Evolutionary conservation across 2,113 vertebrate genomes (phyloP).

Genomic region (Pelmatolapia mariae): DNA sequence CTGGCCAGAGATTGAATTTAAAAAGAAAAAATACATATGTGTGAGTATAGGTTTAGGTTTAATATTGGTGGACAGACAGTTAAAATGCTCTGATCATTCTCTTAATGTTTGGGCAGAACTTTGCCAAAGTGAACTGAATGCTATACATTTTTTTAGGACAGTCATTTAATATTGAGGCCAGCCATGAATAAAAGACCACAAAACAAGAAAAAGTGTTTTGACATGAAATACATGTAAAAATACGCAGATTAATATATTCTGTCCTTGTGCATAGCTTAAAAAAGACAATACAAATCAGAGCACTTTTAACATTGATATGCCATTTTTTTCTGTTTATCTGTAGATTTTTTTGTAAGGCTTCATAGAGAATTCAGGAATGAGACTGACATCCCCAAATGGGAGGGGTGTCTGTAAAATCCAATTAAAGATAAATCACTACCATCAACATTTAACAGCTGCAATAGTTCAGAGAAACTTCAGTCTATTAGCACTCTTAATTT

Average conservation of each 20-base stretch:
- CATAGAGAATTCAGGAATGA: neutral
- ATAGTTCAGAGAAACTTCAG: neutral
- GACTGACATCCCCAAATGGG: slow-evolving; percentile 19
- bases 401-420: slow-evolving; percentile 25
- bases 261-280: neutral
- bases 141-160: neutral
- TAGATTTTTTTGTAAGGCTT: neutral
- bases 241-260: neutral
- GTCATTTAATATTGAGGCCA: slow-evolving; percentile 16
- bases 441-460: neutral
- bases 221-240: slow-evolving; percentile 2
- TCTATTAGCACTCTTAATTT: slow-evolving; percentile 13
- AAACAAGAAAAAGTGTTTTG: neutral
- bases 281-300: neutral
- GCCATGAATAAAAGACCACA: neutral
- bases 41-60: neutral
- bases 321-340: neutral
- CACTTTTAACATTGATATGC: neutral
- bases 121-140: neutral
- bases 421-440: slow-evolving; percentile 23
- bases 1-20: neutral
- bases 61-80: neutral
- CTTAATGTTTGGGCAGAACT: neutral
- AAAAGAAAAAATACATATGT: neutral
- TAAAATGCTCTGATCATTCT: neutral